A percentile compares a stretch with the other conserved stretches of the same genome.
phyloP scores from a whole-genome alignment of 2,797 vertebrate species.

The Acanthurus lineatus region DNA sequence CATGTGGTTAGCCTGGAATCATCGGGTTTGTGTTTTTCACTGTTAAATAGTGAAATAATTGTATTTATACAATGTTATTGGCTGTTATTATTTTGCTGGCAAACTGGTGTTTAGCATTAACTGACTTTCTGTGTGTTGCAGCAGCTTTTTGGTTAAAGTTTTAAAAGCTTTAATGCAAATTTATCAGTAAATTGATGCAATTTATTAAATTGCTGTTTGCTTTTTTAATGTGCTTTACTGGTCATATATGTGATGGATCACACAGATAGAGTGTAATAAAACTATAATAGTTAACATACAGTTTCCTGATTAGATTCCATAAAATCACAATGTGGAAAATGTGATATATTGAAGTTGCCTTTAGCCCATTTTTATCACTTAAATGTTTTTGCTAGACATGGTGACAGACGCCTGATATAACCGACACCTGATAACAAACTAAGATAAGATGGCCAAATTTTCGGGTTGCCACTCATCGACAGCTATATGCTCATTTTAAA shows the following conservation, averaged over 20 bases:
- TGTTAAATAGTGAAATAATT: too few relatives aligned
- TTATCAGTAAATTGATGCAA: too few relatives aligned
- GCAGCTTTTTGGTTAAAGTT: neutral
- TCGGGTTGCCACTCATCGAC: neutral
- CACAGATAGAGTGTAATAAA: too few relatives aligned
- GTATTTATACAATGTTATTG: too few relatives aligned
- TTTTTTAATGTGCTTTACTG: too few relatives aligned
- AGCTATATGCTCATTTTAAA: constrained; percentile 6
- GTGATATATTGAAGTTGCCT: neutral
- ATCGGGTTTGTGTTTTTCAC: too few relatives aligned
- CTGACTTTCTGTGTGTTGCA: neutral
- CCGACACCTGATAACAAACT: neutral
- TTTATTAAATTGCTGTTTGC: too few relatives aligned
- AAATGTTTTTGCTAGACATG: neutral
- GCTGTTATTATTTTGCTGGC: neutral
- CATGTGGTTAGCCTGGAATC: too few relatives aligned
- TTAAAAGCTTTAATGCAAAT: too few relatives aligned
- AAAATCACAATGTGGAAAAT: constrained; percentile 16
- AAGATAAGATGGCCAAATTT: neutral
- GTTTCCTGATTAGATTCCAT: neutral
- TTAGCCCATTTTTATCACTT: neutral
- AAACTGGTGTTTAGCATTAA: neutral
- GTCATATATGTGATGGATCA: too few relatives aligned
- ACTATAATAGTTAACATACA: too few relatives aligned
- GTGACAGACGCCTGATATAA: too few relatives aligned